These are phyloP conservation scores for Anarrhichthys ocellatus DNA, from an alignment of 2,113 vertebrate genomes.

Conservation along the genomic window DNA sequence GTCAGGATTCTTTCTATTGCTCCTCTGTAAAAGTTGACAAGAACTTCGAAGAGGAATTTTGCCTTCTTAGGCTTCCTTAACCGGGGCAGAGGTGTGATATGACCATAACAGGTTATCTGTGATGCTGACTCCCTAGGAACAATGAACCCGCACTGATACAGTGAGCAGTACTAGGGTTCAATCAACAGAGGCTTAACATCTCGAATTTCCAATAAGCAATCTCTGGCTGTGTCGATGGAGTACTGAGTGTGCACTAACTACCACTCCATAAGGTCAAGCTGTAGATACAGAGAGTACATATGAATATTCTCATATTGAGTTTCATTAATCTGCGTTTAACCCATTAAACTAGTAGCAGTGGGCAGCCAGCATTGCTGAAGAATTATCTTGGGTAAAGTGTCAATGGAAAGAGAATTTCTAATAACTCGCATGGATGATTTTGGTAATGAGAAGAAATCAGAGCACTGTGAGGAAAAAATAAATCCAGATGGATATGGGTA, in stretches of 20 bases:
- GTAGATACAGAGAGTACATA: not conserved
- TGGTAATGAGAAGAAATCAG: not conserved
- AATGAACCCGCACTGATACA: not conserved
- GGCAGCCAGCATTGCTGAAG: not conserved
- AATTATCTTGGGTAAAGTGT: not conserved
- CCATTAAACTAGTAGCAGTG: not conserved
- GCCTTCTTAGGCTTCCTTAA: no score
- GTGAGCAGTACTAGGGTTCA: not conserved
- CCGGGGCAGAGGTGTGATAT: no score
- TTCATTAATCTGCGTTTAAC: not conserved
- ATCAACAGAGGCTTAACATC: not conserved
- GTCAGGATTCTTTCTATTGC: no score
- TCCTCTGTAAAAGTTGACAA: no score
- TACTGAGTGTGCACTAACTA: no score
- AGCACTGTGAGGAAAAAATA: not conserved
- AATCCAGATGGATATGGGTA: not conserved
- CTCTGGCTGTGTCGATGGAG: not conserved
- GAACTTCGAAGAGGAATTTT: no score
- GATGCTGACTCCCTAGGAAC: no score
- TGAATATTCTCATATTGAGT: not conserved
- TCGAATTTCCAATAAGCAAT: not conserved
- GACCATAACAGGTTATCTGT: no score
- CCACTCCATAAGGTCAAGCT: not conserved
- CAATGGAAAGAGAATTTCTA: not conserved
- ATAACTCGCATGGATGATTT: not conserved